Conservation (phyloP, 92 coral and sea anemone genomes). For the Desmophyllum pertusum region DNA sequence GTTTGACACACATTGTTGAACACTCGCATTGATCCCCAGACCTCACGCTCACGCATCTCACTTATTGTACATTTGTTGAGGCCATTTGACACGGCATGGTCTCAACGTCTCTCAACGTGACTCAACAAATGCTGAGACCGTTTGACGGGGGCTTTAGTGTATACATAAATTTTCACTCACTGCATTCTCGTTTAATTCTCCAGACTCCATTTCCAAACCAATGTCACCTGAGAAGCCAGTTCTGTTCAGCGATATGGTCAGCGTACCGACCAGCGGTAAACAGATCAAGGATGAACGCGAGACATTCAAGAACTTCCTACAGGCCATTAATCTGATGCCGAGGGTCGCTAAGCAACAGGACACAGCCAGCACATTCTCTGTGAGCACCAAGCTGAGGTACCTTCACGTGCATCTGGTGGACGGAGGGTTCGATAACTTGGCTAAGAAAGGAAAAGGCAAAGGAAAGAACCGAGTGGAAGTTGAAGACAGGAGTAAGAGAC, state of each 20-base stretch:
- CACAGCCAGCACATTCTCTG: constrained; percentile 74
- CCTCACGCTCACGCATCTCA: too few relatives aligned
- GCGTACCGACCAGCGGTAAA: constrained; percentile 99
- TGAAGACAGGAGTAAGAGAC: constrained; percentile 20
- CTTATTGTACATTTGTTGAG: too few relatives aligned
- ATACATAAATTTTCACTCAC: background rate
- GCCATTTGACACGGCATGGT: too few relatives aligned
- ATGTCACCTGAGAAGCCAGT: constrained; percentile 15
- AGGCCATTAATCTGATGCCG: constrained; percentile 84
- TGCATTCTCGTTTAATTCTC: background rate
- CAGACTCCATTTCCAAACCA: constrained; percentile 5
- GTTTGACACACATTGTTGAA: too few relatives aligned
- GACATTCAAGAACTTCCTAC: constrained; percentile 89
- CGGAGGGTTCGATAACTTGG: constrained; percentile 78
- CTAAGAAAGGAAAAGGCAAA: constrained; percentile 62
- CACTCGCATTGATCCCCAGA: too few relatives aligned
- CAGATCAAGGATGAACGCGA: constrained; percentile 97
- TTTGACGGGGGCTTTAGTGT: too few relatives aligned
- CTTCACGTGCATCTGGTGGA: constrained; percentile 81
- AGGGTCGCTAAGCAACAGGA: constrained; percentile 72
- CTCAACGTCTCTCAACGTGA: too few relatives aligned
- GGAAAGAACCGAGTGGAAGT: constrained; percentile 38
- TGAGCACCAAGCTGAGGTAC: constrained; percentile 73
- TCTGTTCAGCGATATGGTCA: constrained; percentile 94
- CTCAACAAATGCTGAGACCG: too few relatives aligned